Evolutionary conservation across 2,888 invertebrate genomes (phyloP).

Genomic region (Pantelozetes paolii): DNA sequence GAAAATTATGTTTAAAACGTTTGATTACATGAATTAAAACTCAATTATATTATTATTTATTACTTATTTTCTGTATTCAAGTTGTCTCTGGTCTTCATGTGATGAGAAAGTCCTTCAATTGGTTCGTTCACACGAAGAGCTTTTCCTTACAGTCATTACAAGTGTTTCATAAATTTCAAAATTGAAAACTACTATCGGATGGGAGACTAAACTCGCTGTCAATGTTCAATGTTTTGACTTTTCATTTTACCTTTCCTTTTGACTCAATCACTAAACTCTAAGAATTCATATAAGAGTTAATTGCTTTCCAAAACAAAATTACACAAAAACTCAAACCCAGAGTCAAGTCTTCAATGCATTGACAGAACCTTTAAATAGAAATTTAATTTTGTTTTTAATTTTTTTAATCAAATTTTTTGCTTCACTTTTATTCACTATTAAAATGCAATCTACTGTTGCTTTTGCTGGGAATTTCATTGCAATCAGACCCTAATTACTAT

Average conservation of each 20-base stretch:
- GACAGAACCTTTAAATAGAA: neutral
- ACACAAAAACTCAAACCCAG: neutral
- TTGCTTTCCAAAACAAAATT: neutral
- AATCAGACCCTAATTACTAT: neutral
- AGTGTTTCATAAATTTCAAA: neutral
- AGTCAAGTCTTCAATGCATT: neutral
- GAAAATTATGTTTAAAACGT: constrained; percentile 2
- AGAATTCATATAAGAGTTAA: neutral
- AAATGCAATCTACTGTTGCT: too few species aligned
- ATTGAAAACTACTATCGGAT: constrained; percentile 18
- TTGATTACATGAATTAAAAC: constrained; percentile 18
- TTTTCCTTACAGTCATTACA: constrained; percentile 29
- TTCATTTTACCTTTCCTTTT: neutral
- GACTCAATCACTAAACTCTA: neutral
- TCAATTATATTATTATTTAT: constrained; percentile 29
- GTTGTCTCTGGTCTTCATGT: neutral
- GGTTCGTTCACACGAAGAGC: constrained; percentile 26
- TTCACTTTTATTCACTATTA: neutral
- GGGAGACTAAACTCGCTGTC: neutral
- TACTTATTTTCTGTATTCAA: neutral
- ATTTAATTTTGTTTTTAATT: neutral
- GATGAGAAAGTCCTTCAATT: constrained; percentile 34
- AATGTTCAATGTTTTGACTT: neutral
- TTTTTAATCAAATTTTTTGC: neutral
- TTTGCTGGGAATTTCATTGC: neutral